Percentiles rank a stretch among this genome's conserved stretches.
phyloP scores from a whole-genome alignment of 1,140 invertebrate species.

The Pentalonia nigronervosa region DNA sequence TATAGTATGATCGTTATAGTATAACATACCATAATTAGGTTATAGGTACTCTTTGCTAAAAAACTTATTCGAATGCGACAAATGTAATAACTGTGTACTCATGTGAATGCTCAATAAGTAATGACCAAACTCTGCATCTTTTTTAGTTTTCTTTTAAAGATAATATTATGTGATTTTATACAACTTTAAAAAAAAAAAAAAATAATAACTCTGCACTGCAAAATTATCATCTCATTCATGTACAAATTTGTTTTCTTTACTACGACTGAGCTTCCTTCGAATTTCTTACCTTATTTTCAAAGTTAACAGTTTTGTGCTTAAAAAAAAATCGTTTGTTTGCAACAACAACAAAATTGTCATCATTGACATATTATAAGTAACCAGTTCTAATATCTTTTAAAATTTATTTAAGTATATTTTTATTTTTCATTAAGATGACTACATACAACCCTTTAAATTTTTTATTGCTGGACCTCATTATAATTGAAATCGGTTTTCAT shows the following conservation, averaged over 20 bases:
- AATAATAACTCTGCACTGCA: not conserved
- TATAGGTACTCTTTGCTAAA: not conserved
- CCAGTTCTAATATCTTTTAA: not conserved
- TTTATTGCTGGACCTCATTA: no score
- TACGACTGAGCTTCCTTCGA: not conserved
- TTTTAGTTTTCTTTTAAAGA: not conserved
- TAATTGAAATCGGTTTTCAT: no score
- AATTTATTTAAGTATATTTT: not conserved
- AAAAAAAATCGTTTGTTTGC: no score
- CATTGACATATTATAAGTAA: not conserved
- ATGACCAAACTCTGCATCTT: not conserved
- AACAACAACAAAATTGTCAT: not conserved
- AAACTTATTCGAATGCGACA: not conserved
- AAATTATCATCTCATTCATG: not conserved
- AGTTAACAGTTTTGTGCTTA: not conserved
- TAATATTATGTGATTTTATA: not conserved
- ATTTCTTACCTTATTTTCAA: not conserved
- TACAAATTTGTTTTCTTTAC: not conserved
- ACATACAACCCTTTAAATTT: no score
- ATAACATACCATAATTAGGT: no score
- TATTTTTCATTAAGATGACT: no score
- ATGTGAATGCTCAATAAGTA: not conserved
- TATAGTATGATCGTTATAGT: not conserved
- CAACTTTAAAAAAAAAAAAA: not conserved
- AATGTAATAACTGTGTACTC: not conserved